phyloP scores from a whole-genome alignment of 2,888 invertebrate genomes.

The Lobophora halterata region DNA sequence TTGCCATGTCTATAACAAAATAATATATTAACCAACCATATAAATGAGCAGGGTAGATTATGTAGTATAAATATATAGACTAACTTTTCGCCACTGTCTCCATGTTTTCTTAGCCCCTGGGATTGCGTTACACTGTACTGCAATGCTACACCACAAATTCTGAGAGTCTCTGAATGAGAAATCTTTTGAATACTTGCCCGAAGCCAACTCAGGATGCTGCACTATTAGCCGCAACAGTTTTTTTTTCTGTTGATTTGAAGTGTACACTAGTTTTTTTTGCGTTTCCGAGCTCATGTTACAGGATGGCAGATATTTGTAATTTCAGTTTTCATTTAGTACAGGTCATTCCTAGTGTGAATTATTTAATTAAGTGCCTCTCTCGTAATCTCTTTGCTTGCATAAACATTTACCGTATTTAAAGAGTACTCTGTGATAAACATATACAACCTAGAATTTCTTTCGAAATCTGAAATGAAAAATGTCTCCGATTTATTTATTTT shows the following conservation, averaged over 20 bases:
- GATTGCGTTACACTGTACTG: conserved; percentile 63
- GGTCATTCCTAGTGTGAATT: too few relatives aligned
- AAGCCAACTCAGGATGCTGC: conserved; percentile 60
- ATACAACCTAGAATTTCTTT: too few relatives aligned
- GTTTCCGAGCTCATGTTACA: too few relatives aligned
- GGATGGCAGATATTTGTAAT: too few relatives aligned
- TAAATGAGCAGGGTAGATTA: not conserved
- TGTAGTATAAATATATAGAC: conserved; percentile 8
- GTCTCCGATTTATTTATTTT: too few relatives aligned
- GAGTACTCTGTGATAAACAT: too few relatives aligned
- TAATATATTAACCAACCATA: conserved; percentile 2
- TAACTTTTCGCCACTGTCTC: conserved; percentile 72
- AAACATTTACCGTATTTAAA: too few relatives aligned
- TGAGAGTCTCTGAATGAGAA: conserved; percentile 61
- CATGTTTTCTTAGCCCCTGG: conserved; percentile 69
- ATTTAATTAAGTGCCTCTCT: too few relatives aligned
- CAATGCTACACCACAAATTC: conserved; percentile 59
- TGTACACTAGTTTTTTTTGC: conserved; percentile 54
- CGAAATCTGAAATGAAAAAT: too few relatives aligned
- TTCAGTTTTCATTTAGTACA: too few relatives aligned
- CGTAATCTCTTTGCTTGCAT: too few relatives aligned
- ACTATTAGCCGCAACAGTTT: conserved; percentile 61
- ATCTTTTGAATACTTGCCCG: conserved; percentile 56
- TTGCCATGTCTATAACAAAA: conserved; percentile 66
- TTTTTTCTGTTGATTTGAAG: conserved; percentile 61